Conservation (phyloP, 2,888 invertebrate genomes). For the Gibbula magus region DNA sequence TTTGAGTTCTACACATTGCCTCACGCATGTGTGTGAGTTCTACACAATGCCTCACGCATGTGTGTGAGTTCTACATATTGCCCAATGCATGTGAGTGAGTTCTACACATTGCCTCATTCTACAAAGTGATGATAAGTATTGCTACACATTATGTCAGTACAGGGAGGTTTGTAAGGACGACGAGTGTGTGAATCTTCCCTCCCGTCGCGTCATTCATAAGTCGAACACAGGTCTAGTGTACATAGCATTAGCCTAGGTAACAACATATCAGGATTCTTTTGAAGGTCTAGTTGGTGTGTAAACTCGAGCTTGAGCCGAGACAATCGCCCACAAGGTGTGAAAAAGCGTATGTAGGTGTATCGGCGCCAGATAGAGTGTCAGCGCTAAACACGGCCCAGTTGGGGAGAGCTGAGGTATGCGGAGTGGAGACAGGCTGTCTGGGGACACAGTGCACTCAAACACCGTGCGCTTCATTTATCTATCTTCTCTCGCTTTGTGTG, state of each 20-base stretch:
- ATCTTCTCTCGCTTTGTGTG: conserved; percentile 8
- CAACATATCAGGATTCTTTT: background rate
- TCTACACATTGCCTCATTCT: no score
- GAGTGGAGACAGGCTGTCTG: background rate
- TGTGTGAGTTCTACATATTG: no score
- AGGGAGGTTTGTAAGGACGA: no score
- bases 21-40: no score
- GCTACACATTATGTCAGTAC: no score
- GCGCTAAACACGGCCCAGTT: background rate
- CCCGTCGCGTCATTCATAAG: no score
- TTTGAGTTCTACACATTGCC: no score
- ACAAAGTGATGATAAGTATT: no score
- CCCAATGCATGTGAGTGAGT: no score
- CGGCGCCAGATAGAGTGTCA: background rate
- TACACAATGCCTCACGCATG: no score
- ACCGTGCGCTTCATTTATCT: background rate
- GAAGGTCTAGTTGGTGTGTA: background rate
- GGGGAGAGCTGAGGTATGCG: background rate
- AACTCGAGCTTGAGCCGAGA: background rate
- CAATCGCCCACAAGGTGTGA: background rate
- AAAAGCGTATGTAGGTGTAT: background rate
- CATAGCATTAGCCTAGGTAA: background rate
- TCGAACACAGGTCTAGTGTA: no score
- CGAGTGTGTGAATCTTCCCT: no score
- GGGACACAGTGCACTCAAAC: background rate